Conservation (phyloP, 2,113 vertebrate genomes). For the Emydura subglobosa region DNA sequence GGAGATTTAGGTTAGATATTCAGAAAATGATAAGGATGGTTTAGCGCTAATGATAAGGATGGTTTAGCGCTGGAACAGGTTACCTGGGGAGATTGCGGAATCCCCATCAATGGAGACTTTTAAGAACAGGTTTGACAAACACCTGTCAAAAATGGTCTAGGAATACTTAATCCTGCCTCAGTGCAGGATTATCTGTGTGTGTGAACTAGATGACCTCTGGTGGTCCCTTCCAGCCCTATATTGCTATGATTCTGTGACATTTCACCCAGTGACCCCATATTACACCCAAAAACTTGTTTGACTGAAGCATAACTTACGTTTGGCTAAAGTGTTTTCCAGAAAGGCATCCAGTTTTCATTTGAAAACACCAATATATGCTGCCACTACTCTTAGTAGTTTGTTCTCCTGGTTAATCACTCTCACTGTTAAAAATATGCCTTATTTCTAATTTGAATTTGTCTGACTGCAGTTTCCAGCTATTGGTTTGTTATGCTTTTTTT, state of each 20-base stretch:
- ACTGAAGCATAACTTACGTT: no score
- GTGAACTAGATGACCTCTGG: not conserved
- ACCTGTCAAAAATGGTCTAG: not conserved
- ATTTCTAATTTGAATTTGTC: not conserved
- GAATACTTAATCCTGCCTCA: not conserved
- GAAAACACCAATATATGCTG: not conserved
- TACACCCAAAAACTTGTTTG: no score
- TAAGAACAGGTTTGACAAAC: not conserved
- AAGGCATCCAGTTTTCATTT: not conserved
- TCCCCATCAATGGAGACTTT: not conserved
- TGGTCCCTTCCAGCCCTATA: no score
- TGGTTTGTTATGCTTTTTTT: not conserved
- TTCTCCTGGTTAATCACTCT: not conserved
- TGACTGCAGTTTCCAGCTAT: not conserved
- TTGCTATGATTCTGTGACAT: no score
- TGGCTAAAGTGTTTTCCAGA: not conserved
- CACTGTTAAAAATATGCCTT: fast-evolving
- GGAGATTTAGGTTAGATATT: not conserved
- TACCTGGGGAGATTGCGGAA: not conserved
- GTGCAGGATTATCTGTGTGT: no score
- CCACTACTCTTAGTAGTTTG: not conserved
- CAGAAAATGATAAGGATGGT: not conserved
- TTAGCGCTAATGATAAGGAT: not conserved
- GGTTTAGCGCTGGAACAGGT: not conserved
- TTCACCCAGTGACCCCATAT: not conserved